Evolutionary conservation across 2,888 invertebrate species (phyloP).

Genomic region (Chrysolina oricalcia): DNA sequence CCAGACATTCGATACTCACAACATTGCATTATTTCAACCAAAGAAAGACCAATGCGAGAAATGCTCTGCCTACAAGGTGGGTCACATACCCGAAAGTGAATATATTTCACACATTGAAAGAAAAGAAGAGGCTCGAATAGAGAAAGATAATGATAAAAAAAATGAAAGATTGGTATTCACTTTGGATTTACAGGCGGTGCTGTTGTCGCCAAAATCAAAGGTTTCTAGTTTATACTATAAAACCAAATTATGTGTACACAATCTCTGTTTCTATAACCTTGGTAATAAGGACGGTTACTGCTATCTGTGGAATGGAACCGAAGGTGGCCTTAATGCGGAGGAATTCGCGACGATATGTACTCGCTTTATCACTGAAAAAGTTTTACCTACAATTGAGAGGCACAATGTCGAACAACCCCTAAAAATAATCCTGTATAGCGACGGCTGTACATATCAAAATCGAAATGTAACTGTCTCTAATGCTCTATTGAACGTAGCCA

Average conservation of each 20-base stretch:
- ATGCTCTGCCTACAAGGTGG: slow-evolving; percentile 39
- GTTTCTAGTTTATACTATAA: slow-evolving; percentile 11
- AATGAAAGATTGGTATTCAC: slow-evolving; percentile 38
- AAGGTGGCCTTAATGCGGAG: slow-evolving; percentile 32
- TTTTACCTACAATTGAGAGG: slow-evolving; percentile 3
- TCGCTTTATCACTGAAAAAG: slow-evolving; percentile 28
- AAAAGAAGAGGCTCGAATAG: slow-evolving; percentile 40
- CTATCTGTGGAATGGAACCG: slow-evolving; percentile 33
- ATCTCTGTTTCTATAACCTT: slow-evolving; percentile 31
- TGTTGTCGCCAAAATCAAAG: slow-evolving; percentile 29
- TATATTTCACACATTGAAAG: slow-evolving; percentile 36
- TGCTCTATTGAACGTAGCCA: slow-evolving; percentile 22
- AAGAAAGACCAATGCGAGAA: slow-evolving; percentile 45
- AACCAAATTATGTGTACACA: slow-evolving; percentile 28
- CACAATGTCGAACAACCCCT: background rate
- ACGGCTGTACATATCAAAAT: slow-evolving; percentile 49
- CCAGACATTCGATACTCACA: slow-evolving; percentile 37
- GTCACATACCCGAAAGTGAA: slow-evolving; percentile 30
- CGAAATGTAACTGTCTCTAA: slow-evolving; percentile 56
- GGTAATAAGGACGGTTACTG: slow-evolving; percentile 27
- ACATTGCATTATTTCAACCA: slow-evolving; percentile 44
- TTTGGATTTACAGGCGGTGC: slow-evolving; percentile 45
- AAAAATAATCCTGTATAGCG: slow-evolving; percentile 28
- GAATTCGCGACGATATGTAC: slow-evolving; percentile 12
- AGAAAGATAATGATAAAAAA: slow-evolving; percentile 42